phyloP scores from a whole-genome alignment of 2,113 vertebrate species.

The Athene noctua region DNA sequence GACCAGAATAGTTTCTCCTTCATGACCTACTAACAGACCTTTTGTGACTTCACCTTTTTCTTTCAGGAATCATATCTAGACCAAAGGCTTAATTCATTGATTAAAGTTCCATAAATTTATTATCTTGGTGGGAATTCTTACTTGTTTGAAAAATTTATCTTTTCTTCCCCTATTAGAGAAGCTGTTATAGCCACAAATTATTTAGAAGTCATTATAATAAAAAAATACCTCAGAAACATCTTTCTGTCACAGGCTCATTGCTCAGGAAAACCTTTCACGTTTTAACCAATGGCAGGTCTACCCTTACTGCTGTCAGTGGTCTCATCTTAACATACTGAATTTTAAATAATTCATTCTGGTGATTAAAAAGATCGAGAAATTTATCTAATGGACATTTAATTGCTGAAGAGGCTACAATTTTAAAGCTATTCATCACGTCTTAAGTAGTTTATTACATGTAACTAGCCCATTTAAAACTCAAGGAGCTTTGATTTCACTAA shows the following conservation, averaged over 20 bases:
- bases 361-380: not conserved
- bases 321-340: not conserved
- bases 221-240: not conserved
- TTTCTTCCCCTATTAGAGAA: not conserved
- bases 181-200: not conserved
- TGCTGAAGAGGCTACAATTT: not conserved
- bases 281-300: not conserved
- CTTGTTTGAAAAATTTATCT: not conserved
- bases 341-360: not conserved
- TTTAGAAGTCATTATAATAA: not conserved
- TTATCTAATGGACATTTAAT: not conserved
- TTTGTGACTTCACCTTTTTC: not conserved
- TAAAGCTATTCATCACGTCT: slow-evolving; percentile 35
- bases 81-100: not conserved
- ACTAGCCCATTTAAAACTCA: slow-evolving; percentile 41
- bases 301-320: not conserved
- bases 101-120: not conserved
- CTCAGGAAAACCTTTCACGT: not conserved
- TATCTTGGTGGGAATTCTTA: not conserved
- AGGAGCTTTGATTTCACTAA: slow-evolving; percentile 57
- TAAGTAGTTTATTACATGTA: slow-evolving; percentile 45
- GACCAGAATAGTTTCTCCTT: not conserved
- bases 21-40: not conserved
- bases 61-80: not conserved
- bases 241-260: not conserved